Base-by-base conservation (phyloP, 2,888 invertebrate genomes). In the Mythimna impura region DNA sequence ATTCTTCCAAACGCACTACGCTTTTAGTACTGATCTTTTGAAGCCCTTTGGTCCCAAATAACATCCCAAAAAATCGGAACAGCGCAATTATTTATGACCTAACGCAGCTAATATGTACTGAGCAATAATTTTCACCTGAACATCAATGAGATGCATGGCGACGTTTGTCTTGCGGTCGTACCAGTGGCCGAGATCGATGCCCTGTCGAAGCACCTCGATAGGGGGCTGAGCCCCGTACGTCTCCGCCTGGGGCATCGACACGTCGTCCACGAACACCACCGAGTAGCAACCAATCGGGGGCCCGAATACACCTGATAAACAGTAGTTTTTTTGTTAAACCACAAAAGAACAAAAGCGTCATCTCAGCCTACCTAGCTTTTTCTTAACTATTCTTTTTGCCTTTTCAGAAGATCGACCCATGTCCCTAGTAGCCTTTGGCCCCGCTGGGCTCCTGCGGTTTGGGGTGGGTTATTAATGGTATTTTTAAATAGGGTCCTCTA, bases 181-280 rank as follows among this genome's bases (percentile, higher is more conserved):
- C 99, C 99, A 99, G 89, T 98, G 97, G 82, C 97, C 97, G 85
- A 99, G 98, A 93, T 99, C 99, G 60, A 99, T 97, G 97, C 98
- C 98, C 94, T 99, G 99, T 34, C 99, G 96, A 36, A 99, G 93
- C 58, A 99, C 96, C 92, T 99, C 99, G 71, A 99, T 98, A 0
- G 99, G 99, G 0, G 99, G 99, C 92, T 99, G 99, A 0, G 99
- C 99, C 0, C 99, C 99, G 89, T 98, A 99, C 3, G 97, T 97
- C 93, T 99, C 99, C 70, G 98, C 97, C 86, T 98, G 96, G 0
- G 99, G 99, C 99, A 99, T 99, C 88, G 99, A 99, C n/a, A 99
- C 97, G 91, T 99, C 99, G 90, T 99, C 99, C 52, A 99, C 98
- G 91, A 99, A 99, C 63, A 99, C 97, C 20, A 99, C 98, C 93